Evolutionary conservation across 2,888 invertebrate genomes (phyloP).

Genomic region (Orthosia gracilis): DNA sequence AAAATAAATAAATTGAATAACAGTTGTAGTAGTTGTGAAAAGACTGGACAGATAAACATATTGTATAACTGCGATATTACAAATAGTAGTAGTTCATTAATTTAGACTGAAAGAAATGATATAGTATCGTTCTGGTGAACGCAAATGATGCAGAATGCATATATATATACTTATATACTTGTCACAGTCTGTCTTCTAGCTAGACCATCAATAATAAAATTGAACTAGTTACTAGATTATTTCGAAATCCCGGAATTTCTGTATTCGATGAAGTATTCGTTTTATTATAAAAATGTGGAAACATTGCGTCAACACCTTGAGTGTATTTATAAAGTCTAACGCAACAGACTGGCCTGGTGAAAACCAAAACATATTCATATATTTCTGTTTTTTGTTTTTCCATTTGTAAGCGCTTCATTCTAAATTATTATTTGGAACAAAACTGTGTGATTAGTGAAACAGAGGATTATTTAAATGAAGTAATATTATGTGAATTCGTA

Average conservation of each 20-base stretch:
- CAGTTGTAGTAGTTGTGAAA: too few species aligned
- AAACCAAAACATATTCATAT: constrained; percentile 53
- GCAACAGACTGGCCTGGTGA: constrained; percentile 42
- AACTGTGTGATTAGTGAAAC: constrained; percentile 33
- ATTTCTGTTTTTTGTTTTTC: constrained; percentile 35
- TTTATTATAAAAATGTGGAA: constrained; percentile 51
- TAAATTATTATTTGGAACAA: constrained; percentile 44
- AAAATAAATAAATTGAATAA: too few species aligned
- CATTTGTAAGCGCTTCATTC: constrained; percentile 51
- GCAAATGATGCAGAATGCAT: constrained; percentile 1
- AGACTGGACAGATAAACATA: too few species aligned
- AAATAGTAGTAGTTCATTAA: neutral
- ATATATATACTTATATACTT: neutral
- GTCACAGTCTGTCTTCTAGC: neutral
- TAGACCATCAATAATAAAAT: constrained; percentile 38
- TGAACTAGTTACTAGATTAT: constrained; percentile 27
- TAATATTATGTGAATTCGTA: constrained; percentile 15
- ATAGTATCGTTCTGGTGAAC: neutral
- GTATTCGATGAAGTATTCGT: constrained; percentile 51
- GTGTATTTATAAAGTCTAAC: constrained; percentile 60
- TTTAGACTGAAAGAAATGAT: neutral
- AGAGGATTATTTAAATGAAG: constrained; percentile 32
- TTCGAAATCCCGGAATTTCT: constrained; percentile 34
- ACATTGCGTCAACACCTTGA: constrained; percentile 51
- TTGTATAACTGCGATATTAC: too few species aligned